phyloP scores from a whole-genome alignment of 2,113 vertebrate species.

The Lagopus muta region DNA sequence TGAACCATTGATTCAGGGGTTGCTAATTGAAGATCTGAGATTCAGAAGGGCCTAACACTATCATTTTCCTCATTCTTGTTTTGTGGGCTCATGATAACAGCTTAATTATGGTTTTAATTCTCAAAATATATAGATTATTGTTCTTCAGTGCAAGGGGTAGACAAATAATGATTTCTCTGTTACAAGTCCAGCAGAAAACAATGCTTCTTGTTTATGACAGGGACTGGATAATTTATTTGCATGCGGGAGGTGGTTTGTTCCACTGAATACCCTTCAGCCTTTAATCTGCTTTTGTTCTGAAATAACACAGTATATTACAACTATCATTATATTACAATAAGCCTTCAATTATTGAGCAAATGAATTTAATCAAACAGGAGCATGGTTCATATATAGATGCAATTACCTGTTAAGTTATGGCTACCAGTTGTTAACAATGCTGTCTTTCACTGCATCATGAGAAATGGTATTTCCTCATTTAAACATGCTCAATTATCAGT shows the following conservation, averaged over 20 bases:
- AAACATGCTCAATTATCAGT: neutral
- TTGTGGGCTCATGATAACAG: conserved; percentile 33
- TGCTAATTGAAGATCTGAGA: conserved; percentile 15
- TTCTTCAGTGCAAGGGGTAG: conserved; percentile 35
- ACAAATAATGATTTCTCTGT: conserved; percentile 61
- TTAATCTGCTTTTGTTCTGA: conserved; percentile 50
- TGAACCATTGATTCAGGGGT: neutral
- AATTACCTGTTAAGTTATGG: conserved; percentile 44
- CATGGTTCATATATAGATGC: neutral
- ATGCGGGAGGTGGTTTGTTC: conserved; percentile 14
- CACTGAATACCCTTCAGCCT: conserved; percentile 30
- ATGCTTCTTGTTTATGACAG: conserved; percentile 38
- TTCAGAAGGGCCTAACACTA: conserved; percentile 22
- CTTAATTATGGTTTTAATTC: conserved; percentile 61
- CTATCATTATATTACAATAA: conserved; percentile 1
- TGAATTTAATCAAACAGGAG: conserved; percentile 38
- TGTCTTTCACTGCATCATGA: neutral
- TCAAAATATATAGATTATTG: conserved; percentile 24
- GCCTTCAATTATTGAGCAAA: conserved; percentile 15
- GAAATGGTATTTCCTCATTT: neutral
- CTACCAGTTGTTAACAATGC: neutral
- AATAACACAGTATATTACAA: conserved; percentile 4
- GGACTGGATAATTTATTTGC: conserved; percentile 28
- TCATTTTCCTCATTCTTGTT: conserved; percentile 54
- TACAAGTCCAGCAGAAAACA: conserved; percentile 43